Conservation (phyloP, 2,113 vertebrate species). For the Phaethon lepturus region DNA sequence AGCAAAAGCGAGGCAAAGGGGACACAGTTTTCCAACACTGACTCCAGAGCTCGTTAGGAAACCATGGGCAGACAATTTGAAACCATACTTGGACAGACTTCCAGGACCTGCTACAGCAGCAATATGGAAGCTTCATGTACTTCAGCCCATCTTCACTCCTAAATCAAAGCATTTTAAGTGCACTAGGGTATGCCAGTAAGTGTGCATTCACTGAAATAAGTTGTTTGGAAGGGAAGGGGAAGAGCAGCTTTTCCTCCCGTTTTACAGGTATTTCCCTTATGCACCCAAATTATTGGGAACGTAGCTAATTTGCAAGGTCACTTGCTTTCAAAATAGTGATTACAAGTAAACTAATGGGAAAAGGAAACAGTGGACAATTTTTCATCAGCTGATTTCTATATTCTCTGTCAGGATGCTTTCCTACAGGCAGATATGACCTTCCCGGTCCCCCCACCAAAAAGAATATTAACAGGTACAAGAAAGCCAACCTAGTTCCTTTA, state of each 20-base stretch:
- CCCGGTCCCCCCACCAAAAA: not conserved
- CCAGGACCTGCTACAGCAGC: not conserved
- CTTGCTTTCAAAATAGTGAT: not conserved
- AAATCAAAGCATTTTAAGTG: not conserved
- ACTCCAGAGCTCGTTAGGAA: not conserved
- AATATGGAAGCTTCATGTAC: not conserved
- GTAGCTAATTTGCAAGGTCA: not conserved
- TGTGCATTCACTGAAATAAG: not conserved
- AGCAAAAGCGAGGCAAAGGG: not conserved
- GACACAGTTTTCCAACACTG: not conserved
- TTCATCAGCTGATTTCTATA: not conserved
- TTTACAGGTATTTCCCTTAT: not conserved
- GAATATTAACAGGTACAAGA: not conserved
- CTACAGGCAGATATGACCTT: not conserved
- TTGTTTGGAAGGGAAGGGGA: not conserved
- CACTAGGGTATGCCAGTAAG: not conserved
- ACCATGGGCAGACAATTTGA: not conserved
- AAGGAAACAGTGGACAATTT: not conserved
- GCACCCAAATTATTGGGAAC: not conserved
- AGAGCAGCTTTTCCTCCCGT: not conserved
- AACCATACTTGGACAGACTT: not conserved
- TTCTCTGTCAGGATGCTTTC: not conserved
- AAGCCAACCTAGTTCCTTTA: conserved; percentile 3
- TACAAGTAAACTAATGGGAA: not conserved
- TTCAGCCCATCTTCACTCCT: not conserved